A percentile compares a stretch with the other conserved stretches of the same genome.
Evolutionary conservation across 2,888 invertebrate species (phyloP).

Genomic region (Lamellibrachia satsuma): DNA sequence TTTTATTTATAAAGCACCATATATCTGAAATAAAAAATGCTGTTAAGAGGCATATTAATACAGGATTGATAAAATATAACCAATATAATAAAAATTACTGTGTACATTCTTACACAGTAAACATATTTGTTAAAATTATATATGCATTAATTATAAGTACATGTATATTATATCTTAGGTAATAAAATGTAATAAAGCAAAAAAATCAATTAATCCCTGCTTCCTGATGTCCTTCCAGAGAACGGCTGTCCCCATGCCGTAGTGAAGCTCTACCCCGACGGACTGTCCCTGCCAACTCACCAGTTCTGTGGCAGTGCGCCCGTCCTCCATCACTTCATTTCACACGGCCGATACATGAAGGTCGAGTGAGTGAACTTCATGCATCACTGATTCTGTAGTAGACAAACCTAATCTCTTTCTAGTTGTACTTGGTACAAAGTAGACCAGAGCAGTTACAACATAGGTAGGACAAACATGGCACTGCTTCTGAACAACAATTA

Average conservation of each 20-base stretch:
- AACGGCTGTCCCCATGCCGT: constrained; percentile 57
- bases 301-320: constrained; percentile 67
- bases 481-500: not conserved
- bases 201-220: no score
- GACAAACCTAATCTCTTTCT: not conserved
- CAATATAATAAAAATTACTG: no score
- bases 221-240: not conserved
- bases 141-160: no score
- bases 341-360: constrained; percentile 85
- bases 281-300: constrained; percentile 41
- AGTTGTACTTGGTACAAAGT: not conserved
- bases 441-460: not conserved
- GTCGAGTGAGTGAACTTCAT: constrained; percentile 76
- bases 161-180: no score
- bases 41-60: no score
- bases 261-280: constrained; percentile 51
- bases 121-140: no score
- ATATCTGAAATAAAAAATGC: no score
- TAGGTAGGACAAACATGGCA: not conserved
- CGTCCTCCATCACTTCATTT: constrained; percentile 82
- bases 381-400: not conserved
- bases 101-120: no score
- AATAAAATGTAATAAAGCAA: no score
- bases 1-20: no score
- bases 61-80: no score